Percentiles rank a stretch among this genome's conserved stretches.
phyloP scores from a whole-genome alignment of 2,113 vertebrate species.

The Dunckerocampus dactyliophorus region DNA sequence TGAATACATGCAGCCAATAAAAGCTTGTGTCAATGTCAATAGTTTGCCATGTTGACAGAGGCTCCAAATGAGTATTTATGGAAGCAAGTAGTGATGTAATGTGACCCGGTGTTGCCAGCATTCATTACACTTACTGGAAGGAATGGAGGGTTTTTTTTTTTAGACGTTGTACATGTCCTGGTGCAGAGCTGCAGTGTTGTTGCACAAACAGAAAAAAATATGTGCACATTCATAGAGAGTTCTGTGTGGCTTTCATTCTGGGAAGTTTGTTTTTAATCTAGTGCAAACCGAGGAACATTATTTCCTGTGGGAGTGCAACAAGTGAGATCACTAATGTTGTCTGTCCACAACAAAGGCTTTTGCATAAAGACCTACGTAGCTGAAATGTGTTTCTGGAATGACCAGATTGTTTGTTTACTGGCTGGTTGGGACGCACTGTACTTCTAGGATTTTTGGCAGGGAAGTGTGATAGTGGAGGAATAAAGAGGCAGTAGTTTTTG shows the following conservation, averaged over 20 bases:
- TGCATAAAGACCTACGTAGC: conserved; percentile 2
- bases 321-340: background rate
- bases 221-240: conserved; percentile 39
- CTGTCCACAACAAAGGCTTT: background rate
- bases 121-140: conserved; percentile 46
- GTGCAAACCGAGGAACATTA: conserved; percentile 34
- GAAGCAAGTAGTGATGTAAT: conserved; percentile 1
- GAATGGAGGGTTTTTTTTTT: conserved; percentile 9
- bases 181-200: conserved; percentile 21
- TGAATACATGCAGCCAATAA: background rate
- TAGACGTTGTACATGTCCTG: conserved; percentile 24
- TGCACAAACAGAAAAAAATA: conserved; percentile 34
- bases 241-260: conserved; percentile 53
- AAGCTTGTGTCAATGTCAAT: conserved; percentile 14
- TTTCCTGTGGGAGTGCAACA: background rate
- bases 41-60: conserved; percentile 5
- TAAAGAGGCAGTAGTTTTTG: conserved; percentile 38
- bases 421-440: conserved; percentile 49
- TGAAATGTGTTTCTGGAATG: conserved; percentile 36
- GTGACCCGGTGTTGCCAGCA: conserved; percentile 7
- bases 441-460: conserved; percentile 34
- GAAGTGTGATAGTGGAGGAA: conserved; percentile 25
- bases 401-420: conserved; percentile 49
- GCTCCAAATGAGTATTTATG: conserved; percentile 6
- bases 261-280: conserved; percentile 36